Evolutionary conservation across 2,888 invertebrate species (phyloP).

Genomic region (Drosophila acutilabella): DNA sequence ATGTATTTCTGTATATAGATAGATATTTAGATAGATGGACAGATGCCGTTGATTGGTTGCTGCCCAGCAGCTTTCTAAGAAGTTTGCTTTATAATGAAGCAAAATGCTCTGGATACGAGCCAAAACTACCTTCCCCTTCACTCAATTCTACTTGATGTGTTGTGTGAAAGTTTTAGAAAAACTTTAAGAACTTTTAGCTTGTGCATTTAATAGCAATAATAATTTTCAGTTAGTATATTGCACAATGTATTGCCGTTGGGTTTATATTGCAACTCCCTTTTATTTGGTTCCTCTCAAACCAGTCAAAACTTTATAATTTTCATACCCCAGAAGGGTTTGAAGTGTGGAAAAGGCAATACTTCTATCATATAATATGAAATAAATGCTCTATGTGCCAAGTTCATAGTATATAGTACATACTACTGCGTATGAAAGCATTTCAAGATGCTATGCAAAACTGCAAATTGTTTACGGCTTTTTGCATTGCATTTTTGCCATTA

Average conservation of each 20-base stretch:
- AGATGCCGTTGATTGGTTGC: constrained; percentile 60
- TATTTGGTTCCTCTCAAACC: neutral
- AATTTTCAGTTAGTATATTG: constrained; percentile 75
- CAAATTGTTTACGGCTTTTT: constrained; percentile 53
- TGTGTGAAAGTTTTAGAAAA: constrained; percentile 64
- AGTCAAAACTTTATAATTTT: constrained; percentile 70
- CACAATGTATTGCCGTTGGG: constrained; percentile 69
- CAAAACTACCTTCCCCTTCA: neutral
- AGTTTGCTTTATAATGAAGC: constrained; percentile 70
- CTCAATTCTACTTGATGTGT: constrained; percentile 8
- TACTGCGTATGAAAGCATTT: constrained; percentile 15
- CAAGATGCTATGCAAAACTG: constrained; percentile 46
- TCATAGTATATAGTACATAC: neutral
- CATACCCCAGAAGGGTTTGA: constrained; percentile 58
- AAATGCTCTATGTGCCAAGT: constrained; percentile 34
- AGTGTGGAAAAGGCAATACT: constrained; percentile 43
- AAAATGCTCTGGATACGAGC: constrained; percentile 54
- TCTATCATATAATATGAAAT: constrained; percentile 54
- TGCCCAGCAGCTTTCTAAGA: constrained; percentile 53
- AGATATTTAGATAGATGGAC: constrained; percentile 63
- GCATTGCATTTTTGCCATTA: constrained; percentile 67
- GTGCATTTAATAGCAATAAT: constrained; percentile 80
- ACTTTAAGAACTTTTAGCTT: constrained; percentile 74
- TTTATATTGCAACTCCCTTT: constrained; percentile 35
- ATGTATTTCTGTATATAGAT: constrained; percentile 6